phyloP scores from a whole-genome alignment of 2,888 invertebrate species.

The Notocelia uddmanniana region DNA sequence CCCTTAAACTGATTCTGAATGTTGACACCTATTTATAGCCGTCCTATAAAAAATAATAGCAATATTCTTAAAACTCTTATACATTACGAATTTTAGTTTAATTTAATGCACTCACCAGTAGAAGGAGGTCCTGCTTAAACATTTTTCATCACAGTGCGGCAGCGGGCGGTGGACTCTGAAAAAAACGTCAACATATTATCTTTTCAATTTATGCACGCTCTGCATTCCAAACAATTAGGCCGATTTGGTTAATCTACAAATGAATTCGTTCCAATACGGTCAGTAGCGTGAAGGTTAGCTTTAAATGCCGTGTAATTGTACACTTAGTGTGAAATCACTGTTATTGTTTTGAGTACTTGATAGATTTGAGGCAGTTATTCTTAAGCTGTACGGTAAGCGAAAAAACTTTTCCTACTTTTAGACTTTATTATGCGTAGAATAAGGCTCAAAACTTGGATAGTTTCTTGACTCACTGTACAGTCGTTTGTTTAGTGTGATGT shows the following conservation, averaged over 20 bases:
- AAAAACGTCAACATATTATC: constrained; percentile 48
- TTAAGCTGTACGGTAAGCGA: not conserved
- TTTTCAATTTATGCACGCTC: constrained; percentile 17
- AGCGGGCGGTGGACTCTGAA: constrained; percentile 55
- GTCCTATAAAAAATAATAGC: too few species aligned
- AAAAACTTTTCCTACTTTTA: too few species aligned
- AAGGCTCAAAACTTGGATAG: too few species aligned
- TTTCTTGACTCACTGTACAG: not conserved
- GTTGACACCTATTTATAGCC: too few species aligned
- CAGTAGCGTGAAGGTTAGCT: constrained; percentile 35
- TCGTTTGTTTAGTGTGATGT: constrained; percentile 50
- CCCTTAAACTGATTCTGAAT: too few species aligned
- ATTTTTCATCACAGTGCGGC: constrained; percentile 75
- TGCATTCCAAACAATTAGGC: constrained; percentile 16
- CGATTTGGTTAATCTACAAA: constrained; percentile 40
- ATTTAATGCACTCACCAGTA: constrained; percentile 69
- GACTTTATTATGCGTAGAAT: too few species aligned
- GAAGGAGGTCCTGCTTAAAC: constrained; percentile 73
- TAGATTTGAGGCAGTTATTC: constrained; percentile 22
- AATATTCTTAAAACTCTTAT: too few species aligned
- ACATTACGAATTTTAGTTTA: too few species aligned
- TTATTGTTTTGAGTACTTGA: constrained; percentile 21
- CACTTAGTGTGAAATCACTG: constrained; percentile 24
- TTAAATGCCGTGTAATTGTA: constrained; percentile 28
- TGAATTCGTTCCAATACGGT: constrained; percentile 26